Evolutionary conservation across 2,797 vertebrate genomes (phyloP).

Genomic region (Hemitrygon akajei): DNA sequence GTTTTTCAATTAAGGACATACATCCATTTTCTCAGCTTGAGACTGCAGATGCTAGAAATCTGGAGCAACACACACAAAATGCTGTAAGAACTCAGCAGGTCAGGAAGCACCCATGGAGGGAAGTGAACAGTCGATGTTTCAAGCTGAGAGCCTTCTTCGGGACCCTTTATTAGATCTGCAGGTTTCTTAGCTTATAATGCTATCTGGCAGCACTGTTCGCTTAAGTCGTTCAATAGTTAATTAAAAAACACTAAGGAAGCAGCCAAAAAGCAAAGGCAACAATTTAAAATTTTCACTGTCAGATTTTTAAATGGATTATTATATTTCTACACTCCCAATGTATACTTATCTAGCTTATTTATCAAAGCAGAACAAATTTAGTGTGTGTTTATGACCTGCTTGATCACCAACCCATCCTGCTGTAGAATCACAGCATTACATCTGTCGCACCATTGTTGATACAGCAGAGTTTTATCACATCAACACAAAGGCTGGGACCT

Average conservation of each 20-base stretch:
- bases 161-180: too few species aligned
- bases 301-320: neutral
- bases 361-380: neutral
- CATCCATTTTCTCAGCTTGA: neutral
- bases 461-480: neutral
- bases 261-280: neutral
- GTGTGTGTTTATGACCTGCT: neutral
- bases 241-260: neutral
- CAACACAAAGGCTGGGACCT: neutral
- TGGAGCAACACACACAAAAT: too few species aligned
- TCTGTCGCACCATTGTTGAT: neutral
- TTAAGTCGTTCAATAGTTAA: neutral
- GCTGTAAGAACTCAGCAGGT: too few species aligned
- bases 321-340: neutral
- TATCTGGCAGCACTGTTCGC: neutral
- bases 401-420: neutral
- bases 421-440: neutral
- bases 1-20: neutral
- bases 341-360: neutral
- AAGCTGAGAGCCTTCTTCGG: too few species aligned
- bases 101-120: too few species aligned
- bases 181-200: neutral
- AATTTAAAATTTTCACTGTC: neutral
- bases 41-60: too few species aligned
- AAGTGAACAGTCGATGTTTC: too few species aligned